Conservation (phyloP, 2,113 vertebrate genomes). For the Sapayoa aenigma region DNA sequence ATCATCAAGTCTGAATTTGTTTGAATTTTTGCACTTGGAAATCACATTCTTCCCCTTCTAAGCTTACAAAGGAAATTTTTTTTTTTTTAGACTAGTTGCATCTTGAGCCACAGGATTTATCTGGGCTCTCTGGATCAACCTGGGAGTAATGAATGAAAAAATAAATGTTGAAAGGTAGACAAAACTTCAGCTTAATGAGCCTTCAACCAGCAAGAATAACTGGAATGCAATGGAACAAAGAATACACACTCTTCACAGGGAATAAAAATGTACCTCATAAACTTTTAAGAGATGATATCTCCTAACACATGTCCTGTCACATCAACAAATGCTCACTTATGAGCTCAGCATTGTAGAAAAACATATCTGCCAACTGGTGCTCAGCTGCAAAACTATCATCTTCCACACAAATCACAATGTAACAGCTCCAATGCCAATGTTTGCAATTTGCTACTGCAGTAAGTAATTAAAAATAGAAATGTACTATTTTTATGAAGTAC, state of each 20-base stretch:
- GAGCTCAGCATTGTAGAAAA: conserved; percentile 47
- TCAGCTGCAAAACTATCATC: conserved; percentile 84
- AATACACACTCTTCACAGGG: conserved; percentile 53
- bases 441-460: conserved; percentile 62
- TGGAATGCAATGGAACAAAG: conserved; percentile 34
- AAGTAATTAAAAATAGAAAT: conserved; percentile 78
- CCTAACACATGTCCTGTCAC: conserved; percentile 80
- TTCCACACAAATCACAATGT: conserved; percentile 67
- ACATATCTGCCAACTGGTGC: conserved; percentile 64
- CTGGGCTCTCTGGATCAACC: background rate
- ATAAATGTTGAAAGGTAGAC: background rate
- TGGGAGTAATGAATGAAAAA: conserved; percentile 1
- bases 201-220: background rate
- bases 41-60: background rate
- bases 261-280: conserved; percentile 70
- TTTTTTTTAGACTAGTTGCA: background rate
- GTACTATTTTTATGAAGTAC: background rate
- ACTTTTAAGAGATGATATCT: conserved; percentile 75
- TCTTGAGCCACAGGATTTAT: background rate
- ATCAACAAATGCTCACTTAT: conserved; percentile 76
- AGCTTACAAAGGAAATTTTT: background rate
- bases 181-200: conserved; percentile 11
- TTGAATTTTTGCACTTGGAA: background rate
- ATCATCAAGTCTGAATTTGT: background rate
- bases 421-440: conserved; percentile 63